These are phyloP conservation scores for Arrhopalites spinosus DNA, from an alignment of 2,888 invertebrate genomes.

Conservation along the genomic window DNA sequence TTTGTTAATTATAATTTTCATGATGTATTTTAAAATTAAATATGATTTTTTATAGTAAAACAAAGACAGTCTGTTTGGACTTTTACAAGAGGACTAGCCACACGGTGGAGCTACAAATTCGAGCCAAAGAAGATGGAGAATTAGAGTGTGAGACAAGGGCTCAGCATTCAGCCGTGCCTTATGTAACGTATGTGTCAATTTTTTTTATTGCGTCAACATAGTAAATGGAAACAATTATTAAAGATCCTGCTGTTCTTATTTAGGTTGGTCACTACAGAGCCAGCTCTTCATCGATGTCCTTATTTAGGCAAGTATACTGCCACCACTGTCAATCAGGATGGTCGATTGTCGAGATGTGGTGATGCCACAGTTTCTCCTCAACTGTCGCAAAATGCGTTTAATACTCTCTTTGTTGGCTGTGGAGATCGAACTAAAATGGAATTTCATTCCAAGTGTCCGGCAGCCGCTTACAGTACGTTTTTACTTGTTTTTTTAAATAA, in stretches of 20 bases:
- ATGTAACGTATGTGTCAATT: no score
- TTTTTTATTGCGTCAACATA: no score
- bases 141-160: conserved; percentile 58
- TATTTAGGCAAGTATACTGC: conserved; percentile 71
- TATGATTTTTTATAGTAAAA: conserved; percentile 61
- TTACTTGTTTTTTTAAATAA: no score
- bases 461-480: conserved; percentile 56
- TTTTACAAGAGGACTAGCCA: conserved; percentile 72
- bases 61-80: conserved; percentile 77
- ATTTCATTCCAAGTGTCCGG: conserved; percentile 56
- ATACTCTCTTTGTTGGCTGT: conserved; percentile 66
- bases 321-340: conserved; percentile 62
- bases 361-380: conserved; percentile 8
- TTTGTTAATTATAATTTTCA: no score
- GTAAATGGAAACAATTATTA: no score
- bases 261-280: conserved; percentile 48
- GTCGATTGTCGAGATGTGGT: conserved; percentile 59
- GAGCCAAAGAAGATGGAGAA: conserved; percentile 40
- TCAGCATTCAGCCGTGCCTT: not conserved
- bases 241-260: no score
- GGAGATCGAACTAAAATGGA: conserved; percentile 60
- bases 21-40: not conserved
- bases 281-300: conserved; percentile 70
- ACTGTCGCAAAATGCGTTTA: conserved; percentile 55
- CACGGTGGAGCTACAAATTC: conserved; percentile 71